phyloP scores from a whole-genome alignment of 2,888 invertebrate species.

The Buathra laborator region DNA sequence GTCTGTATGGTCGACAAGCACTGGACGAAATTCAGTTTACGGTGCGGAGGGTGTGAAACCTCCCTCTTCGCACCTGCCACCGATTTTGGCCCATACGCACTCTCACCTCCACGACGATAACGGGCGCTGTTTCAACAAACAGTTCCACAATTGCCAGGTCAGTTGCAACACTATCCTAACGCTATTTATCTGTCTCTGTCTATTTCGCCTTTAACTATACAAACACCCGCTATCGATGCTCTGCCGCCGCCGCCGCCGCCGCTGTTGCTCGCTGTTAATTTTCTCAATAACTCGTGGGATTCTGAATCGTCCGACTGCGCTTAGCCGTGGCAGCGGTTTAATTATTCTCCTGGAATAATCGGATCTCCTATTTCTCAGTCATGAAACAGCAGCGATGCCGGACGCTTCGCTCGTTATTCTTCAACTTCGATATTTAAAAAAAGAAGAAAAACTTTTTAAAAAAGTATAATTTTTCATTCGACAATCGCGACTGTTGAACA shows the following conservation, averaged over 20 bases:
- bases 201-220: constrained; percentile 17
- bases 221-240: constrained; percentile 15
- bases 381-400: neutral
- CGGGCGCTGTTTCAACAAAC: constrained; percentile 83
- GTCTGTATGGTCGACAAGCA: constrained; percentile 85
- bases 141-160: constrained; percentile 82
- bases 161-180: constrained; percentile 61
- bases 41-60: constrained; percentile 81
- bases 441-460: neutral
- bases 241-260: neutral
- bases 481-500: neutral
- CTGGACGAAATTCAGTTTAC: constrained; percentile 84
- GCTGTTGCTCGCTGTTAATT: constrained; percentile 27
- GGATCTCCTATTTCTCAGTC: neutral
- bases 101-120: constrained; percentile 80
- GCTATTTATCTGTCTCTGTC: neutral
- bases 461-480: neutral
- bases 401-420: neutral
- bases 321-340: constrained; percentile 9
- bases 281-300: neutral
- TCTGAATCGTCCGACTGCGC: neutral
- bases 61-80: constrained; percentile 79
- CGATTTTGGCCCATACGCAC: constrained; percentile 79
- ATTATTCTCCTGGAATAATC: constrained; percentile 15
- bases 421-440: neutral